These are phyloP conservation scores for Bruchidius siliquastri DNA, from an alignment of 2,888 invertebrate species.

Conservation along the genomic window DNA sequence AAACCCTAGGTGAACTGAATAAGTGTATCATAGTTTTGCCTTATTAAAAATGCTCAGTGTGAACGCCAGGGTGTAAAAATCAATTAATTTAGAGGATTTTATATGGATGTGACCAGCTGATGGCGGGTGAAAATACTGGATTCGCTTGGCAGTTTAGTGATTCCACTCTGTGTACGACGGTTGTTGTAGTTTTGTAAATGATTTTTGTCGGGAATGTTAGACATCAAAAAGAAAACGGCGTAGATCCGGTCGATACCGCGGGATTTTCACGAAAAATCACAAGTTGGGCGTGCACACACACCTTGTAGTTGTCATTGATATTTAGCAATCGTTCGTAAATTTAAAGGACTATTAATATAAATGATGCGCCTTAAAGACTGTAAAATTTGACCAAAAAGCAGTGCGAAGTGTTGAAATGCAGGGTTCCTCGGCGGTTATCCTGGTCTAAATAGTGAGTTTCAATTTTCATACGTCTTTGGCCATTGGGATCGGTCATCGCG, in stretches of 20 bases:
- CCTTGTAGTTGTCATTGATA: conserved; percentile 43
- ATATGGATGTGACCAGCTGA: conserved; percentile 49
- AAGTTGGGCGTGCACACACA: conserved; percentile 46
- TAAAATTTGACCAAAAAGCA: conserved; percentile 43
- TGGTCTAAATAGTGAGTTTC: conserved; percentile 13
- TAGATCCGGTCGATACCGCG: conserved; percentile 12
- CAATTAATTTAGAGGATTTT: conserved; percentile 54
- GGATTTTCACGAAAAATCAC: conserved; percentile 17
- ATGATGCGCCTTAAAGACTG: conserved; percentile 39
- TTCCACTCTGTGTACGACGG: conserved; percentile 29
- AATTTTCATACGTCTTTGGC: neutral
- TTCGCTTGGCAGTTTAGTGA: conserved; percentile 44
- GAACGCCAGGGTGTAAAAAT: conserved; percentile 50
- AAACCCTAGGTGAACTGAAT: conserved; percentile 40
- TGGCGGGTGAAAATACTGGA: conserved; percentile 49
- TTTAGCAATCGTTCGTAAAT: conserved; percentile 42
- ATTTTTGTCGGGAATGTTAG: conserved; percentile 21
- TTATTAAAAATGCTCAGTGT: conserved; percentile 52
- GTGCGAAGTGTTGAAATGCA: conserved; percentile 25
- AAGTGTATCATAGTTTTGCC: conserved; percentile 45
- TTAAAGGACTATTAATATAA: conserved; percentile 31
- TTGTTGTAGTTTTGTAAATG: conserved; percentile 21
- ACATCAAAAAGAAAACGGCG: conserved; percentile 14
- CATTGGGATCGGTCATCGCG: conserved; percentile 37
- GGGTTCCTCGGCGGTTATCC: conserved; percentile 1